Evolutionary conservation across 2,888 invertebrate species (phyloP).

Genomic region (Drosophila mettleri): DNA sequence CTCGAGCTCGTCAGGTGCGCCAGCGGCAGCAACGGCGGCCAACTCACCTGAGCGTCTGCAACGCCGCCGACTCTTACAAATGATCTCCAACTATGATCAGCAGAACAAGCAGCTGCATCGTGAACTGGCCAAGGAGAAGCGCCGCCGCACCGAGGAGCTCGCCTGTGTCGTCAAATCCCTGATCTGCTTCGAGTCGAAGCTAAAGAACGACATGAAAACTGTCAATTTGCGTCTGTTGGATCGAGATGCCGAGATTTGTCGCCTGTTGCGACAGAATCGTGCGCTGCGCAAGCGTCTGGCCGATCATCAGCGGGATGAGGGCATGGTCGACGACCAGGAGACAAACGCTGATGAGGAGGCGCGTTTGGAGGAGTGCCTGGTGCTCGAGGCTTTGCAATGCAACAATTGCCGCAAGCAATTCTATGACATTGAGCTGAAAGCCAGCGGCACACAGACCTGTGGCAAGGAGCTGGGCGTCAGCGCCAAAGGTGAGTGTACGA

Average conservation of each 20-base stretch:
- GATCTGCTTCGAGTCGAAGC: conserved; percentile 83
- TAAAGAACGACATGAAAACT: conserved; percentile 84
- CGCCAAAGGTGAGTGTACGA: conserved; percentile 68
- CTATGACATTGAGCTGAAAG: conserved; percentile 83
- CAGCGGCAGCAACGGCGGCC: conserved; percentile 36
- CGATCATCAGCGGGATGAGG: conserved; percentile 71
- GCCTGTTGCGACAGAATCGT: conserved; percentile 81
- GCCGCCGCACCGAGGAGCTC: conserved; percentile 83
- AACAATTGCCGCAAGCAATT: conserved; percentile 84
- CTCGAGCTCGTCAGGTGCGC: conserved; percentile 71
- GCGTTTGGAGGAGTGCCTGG: conserved; percentile 71
- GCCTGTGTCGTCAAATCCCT: conserved; percentile 84
- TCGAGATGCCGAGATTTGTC: conserved; percentile 83
- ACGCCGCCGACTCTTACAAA: conserved; percentile 80
- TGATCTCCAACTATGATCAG: conserved; percentile 83
- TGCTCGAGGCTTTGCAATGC: conserved; percentile 84
- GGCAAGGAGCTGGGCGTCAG: conserved; percentile 68
- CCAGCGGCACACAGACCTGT: conserved; percentile 81
- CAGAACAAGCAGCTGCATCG: conserved; percentile 83
- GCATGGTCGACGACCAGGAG: conserved; percentile 66
- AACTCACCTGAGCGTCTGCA: conserved; percentile 71
- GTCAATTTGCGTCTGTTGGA: conserved; percentile 83
- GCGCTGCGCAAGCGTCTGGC: conserved; percentile 77
- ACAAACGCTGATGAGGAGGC: conserved; percentile 52
- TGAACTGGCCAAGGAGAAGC: conserved; percentile 84